Evolutionary conservation across 2,797 vertebrate genomes (phyloP), one percentile per base, ranked within the genome.

Genomic region (Mareca strepera): DNA sequence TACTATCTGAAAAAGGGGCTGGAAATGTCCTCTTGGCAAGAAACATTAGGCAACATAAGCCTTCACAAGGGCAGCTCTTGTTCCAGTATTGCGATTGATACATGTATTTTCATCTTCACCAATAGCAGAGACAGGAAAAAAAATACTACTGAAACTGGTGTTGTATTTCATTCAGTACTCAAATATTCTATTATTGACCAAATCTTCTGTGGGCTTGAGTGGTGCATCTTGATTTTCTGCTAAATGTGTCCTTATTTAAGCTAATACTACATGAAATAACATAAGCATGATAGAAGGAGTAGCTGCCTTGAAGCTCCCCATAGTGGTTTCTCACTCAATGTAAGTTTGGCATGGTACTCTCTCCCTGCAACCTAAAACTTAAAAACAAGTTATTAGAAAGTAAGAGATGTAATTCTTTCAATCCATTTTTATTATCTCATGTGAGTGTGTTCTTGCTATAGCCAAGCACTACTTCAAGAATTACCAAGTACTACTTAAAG

Each of bases 21-120:
- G 77, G 70, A 93, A 97, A 66, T 86, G 59, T 86, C 89, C 93
- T 95, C 59, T 82, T 88, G 78, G 82, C 91, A 86, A 92, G 66
- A 93, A 91, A 85, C 23, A 69, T 77, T 90, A 92, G 74, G 59
- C 67, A 94, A 67, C 74, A 48, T 80, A 88, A 93, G 44, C 60
- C 56, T 82, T 55, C 56, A 58, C 28, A 67, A 88, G 80, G 70
- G 28, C 83, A 93, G n/a, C 39, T 88, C 77, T 72, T 81, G 60
- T 82, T 86, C 85, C 35, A 25, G 28, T 89, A 58, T 80, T 93
- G 77, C 55, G 70, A 62, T 20, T 60, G 76, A 66, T 88, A 44
- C 43, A 44, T 44, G 43, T 44, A 70, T 76, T 90, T 90, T 91
- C 59, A 31, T 63, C 59, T 77, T 86, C 66, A 84, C 9, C 43